Percentiles rank a stretch among this genome's conserved stretches.
Evolutionary conservation across 2,888 invertebrate species (phyloP).

Genomic region (Mesodorylaimus sp.): DNA sequence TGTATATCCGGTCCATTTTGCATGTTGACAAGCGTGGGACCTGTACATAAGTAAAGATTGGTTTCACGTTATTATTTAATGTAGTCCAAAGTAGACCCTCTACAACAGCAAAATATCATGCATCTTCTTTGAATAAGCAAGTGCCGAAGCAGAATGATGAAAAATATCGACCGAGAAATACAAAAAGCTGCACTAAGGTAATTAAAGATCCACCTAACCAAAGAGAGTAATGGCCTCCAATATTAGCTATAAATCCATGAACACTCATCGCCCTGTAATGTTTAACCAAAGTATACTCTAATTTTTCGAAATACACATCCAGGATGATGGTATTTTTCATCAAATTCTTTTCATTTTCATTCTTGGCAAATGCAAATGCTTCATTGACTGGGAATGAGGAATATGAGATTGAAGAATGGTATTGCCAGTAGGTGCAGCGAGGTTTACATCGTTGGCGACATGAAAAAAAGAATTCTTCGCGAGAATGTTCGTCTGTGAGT

Average conservation of each 20-base stretch:
- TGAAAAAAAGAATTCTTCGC: neutral
- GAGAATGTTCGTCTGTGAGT: no score
- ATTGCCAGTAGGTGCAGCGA: slow-evolving; percentile 23
- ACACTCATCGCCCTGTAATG: slow-evolving; percentile 2
- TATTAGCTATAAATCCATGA: neutral
- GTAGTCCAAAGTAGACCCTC: no score
- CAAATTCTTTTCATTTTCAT: slow-evolving; percentile 4
- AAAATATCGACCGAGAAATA: neutral
- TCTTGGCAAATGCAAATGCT: neutral
- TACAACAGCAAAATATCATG: no score
- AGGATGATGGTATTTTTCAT: slow-evolving; percentile 17
- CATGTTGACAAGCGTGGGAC: no score
- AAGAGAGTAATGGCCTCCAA: slow-evolving; percentile 2
- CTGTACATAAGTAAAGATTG: no score
- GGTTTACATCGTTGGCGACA: slow-evolving; percentile 20
- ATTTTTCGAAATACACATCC: slow-evolving; percentile 14
- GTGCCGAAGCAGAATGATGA: no score
- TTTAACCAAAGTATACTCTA: slow-evolving; percentile 4
- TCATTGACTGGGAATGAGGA: slow-evolving; percentile 15
- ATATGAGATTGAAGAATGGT: slow-evolving; percentile 20
- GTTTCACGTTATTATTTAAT: no score
- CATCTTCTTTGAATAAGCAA: no score
- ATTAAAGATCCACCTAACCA: slow-evolving; percentile 5
- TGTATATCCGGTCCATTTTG: no score
- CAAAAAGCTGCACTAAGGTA: slow-evolving; percentile 3